Conservation (phyloP, 2,113 vertebrate genomes). For the Cisticola juncidis region DNA sequence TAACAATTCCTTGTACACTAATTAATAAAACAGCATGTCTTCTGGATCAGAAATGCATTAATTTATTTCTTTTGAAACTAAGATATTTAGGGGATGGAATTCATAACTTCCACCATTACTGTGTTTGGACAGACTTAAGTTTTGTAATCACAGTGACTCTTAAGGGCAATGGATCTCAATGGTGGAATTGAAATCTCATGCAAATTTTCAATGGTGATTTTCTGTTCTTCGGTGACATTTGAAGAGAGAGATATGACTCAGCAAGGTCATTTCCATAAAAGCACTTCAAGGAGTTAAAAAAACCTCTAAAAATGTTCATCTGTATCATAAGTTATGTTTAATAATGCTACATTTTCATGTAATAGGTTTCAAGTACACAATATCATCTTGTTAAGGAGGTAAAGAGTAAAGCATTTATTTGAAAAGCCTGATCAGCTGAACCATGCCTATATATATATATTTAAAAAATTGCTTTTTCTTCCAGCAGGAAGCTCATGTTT, state of each 20-base stretch:
- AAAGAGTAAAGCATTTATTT: neutral
- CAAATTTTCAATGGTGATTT: neutral
- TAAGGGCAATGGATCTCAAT: neutral
- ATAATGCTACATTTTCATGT: neutral
- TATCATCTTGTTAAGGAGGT: neutral
- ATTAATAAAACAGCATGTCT: slow-evolving; percentile 73
- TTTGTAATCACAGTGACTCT: neutral
- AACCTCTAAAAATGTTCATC: neutral
- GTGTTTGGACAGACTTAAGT: neutral
- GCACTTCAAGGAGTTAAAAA: neutral
- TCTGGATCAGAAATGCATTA: slow-evolving; percentile 39
- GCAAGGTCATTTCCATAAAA: neutral
- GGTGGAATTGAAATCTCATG: neutral
- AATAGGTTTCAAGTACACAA: neutral
- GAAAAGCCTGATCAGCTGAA: neutral
- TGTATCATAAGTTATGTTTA: neutral
- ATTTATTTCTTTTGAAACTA: neutral
- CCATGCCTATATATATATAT: neutral
- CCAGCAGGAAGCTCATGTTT: neutral
- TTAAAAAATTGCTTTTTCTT: neutral
- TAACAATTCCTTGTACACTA: slow-evolving; percentile 69
- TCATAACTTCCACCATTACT: neutral
- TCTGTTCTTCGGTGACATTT: neutral
- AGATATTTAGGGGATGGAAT: slow-evolving; percentile 1
- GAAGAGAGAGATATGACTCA: neutral